Percentiles rank a stretch among this genome's conserved stretches.
phyloP scores from a whole-genome alignment of 2,888 invertebrate species.

The Caradrina clavipalpis region DNA sequence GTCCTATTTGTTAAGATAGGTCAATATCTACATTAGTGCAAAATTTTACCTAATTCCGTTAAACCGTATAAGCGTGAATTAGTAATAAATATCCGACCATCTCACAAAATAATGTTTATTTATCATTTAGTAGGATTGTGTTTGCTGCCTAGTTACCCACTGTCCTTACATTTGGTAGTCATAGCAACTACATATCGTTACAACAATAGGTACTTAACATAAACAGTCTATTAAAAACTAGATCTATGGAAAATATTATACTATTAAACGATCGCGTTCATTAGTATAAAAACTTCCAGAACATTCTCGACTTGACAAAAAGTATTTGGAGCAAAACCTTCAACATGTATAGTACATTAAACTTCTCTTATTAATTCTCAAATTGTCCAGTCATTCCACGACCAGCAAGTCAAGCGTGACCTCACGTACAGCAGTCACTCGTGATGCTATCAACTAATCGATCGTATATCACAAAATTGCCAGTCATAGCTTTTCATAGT shows the following conservation, averaged over 20 bases:
- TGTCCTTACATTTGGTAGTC: too few species aligned
- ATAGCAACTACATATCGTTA: not conserved
- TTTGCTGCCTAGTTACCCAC: too few species aligned
- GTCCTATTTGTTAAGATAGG: too few species aligned
- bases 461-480: slow-evolving; percentile 22
- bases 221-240: not conserved
- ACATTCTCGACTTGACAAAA: slow-evolving; percentile 28
- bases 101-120: too few species aligned
- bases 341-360: not conserved
- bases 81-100: too few species aligned
- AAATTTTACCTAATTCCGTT: too few species aligned
- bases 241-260: not conserved
- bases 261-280: not conserved
- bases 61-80: too few species aligned
- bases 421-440: not conserved
- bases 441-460: slow-evolving; percentile 6
- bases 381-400: slow-evolving; percentile 27
- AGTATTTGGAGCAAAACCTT: slow-evolving; percentile 16
- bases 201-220: too few species aligned
- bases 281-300: slow-evolving; percentile 14
- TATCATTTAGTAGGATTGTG: too few species aligned
- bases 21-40: too few species aligned
- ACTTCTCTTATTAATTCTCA: slow-evolving; percentile 4
- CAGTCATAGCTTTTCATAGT: not conserved
- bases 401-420: slow-evolving; percentile 8